Conservation (phyloP, 2,113 vertebrate genomes). For the Laticauda laticaudata region DNA sequence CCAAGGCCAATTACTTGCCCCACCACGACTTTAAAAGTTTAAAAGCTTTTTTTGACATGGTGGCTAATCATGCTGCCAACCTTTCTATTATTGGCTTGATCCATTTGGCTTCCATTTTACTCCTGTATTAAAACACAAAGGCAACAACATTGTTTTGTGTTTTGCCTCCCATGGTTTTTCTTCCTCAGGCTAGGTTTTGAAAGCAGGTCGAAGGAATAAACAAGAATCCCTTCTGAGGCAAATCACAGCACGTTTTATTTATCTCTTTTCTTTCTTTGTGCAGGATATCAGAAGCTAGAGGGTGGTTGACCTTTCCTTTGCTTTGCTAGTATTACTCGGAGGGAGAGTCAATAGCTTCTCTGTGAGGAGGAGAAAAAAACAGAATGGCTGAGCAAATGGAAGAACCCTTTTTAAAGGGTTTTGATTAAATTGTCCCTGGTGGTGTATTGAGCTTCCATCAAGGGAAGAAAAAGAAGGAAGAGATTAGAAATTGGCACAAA, state of each 20-base stretch:
- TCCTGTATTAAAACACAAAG: background rate
- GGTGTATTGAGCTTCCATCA: slow-evolving; percentile 19
- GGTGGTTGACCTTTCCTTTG: slow-evolving; percentile 37
- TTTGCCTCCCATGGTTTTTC: slow-evolving; percentile 5
- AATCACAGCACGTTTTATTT: slow-evolving; percentile 41
- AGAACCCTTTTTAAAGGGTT: slow-evolving; percentile 28
- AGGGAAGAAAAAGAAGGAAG: slow-evolving; percentile 31
- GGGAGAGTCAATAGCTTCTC: slow-evolving; percentile 45
- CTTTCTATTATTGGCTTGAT: background rate
- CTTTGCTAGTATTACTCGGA: slow-evolving; percentile 7
- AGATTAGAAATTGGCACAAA: slow-evolving; percentile 23
- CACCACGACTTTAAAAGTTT: background rate
- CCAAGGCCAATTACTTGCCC: background rate
- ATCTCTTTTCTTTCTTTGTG: slow-evolving; percentile 14
- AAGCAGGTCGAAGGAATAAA: slow-evolving; percentile 11
- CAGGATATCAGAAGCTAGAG: slow-evolving; percentile 46
- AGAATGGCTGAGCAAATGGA: slow-evolving; percentile 35
- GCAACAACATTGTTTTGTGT: background rate
- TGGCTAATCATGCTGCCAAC: background rate
- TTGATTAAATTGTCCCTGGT: slow-evolving; percentile 55
- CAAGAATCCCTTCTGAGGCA: background rate
- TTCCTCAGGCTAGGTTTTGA: slow-evolving; percentile 35
- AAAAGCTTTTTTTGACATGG: background rate
- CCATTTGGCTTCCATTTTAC: background rate
- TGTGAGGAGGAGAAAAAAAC: slow-evolving; percentile 36